These are phyloP conservation scores for Spea multiplicata DNA, from an alignment of 2,113 vertebrate genomes.

Conservation along the genomic window DNA sequence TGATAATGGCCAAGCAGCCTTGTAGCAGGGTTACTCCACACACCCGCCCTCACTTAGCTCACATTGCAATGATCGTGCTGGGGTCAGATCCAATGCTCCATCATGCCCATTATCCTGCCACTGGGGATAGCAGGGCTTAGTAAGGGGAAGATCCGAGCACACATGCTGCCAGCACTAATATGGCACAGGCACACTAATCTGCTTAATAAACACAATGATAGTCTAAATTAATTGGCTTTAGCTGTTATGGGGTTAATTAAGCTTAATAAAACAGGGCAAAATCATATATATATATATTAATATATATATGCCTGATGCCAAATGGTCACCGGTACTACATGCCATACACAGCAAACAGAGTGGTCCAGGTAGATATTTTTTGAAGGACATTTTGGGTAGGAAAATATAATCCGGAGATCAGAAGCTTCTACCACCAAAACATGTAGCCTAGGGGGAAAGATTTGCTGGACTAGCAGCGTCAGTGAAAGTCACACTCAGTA, in stretches of 20 bases:
- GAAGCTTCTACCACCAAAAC: no score
- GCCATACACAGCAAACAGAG: background rate
- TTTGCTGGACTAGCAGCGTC: background rate
- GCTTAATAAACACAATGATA: background rate
- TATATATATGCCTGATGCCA: background rate
- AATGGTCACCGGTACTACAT: background rate
- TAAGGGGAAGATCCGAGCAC: background rate
- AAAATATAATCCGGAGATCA: no score
- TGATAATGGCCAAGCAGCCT: background rate
- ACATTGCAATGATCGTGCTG: background rate
- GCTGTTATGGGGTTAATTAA: background rate
- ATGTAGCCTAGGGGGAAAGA: background rate
- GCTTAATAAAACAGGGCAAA: background rate
- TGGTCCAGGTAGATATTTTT: no score
- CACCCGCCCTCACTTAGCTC: background rate
- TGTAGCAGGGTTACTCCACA: background rate
- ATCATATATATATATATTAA: background rate
- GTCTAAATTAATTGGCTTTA: background rate
- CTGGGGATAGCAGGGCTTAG: background rate
- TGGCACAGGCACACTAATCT: background rate
- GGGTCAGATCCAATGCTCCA: background rate
- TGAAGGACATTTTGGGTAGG: conserved; percentile 22
- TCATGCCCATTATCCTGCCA: background rate
- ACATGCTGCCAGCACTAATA: no score
- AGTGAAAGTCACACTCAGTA: background rate